Base-by-base conservation (phyloP, 1,140 invertebrate species). In the Paraescarpia echinospica region DNA sequence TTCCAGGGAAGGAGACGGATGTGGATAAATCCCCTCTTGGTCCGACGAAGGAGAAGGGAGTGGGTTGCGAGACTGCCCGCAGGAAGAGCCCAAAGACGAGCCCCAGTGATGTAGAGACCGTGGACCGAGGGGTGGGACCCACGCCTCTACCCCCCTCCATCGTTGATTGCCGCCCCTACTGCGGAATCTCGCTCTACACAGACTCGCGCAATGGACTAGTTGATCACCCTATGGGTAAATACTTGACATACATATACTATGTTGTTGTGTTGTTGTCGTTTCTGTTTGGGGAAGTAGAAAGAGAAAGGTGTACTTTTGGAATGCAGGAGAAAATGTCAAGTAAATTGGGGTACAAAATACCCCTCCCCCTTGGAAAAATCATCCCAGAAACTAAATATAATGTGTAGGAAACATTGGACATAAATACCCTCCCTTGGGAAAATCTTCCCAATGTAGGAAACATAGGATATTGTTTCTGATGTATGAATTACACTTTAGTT, bases 181-280 rank as follows among this genome's bases (percentile, higher is more conserved):
- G 94, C 77, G 92, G 94, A n/a, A 93, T 93, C 51, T 91, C 92
- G 9, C 94, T 94, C 5, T 94, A 94, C 34, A 51, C 94, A 35
- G 95, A 95, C 93, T 94, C 95, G 6, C 93, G 94, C 89, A 95
- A 95, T 94, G 95, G 95, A 90, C 90, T 95, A 51, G 88, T 95
- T 91, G 95, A 95, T 34, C 91, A 94, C 88, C 94, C 94, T 33
- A 95, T 95, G 93, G 94, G 95, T 95, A 91, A 93, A 94, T 94
- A 41, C 35, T 34, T 89, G 77, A 33, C n/a, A 77, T 89, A 89
- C n/a, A n/a, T n/a, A n/a, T n/a, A n/a, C n/a, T n/a, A n/a, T n/a
- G n/a, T n/a, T n/a, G n/a, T n/a, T n/a, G 48, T 92, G 48, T 91
- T 35, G 34, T 33, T 91, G 6, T 22, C 41, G 33, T 31, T 35